Evolutionary conservation across 2,113 vertebrate species (phyloP).

Genomic region (Cyrtonyx montezumae): DNA sequence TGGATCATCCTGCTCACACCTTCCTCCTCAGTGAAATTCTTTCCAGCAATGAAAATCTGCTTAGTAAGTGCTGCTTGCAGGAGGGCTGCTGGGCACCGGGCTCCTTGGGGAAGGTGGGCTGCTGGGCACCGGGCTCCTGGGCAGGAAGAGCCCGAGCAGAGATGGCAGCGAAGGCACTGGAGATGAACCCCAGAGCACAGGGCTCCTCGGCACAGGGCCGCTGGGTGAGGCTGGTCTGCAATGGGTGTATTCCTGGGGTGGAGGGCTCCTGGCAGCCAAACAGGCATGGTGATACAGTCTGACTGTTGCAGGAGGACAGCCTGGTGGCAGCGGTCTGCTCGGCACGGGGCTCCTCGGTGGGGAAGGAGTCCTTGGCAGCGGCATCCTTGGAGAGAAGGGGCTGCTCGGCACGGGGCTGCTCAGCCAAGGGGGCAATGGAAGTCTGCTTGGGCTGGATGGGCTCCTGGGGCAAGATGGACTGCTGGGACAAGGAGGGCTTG

Average conservation of each 20-base stretch:
- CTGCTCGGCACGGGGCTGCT: constrained; percentile 35
- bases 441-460: neutral
- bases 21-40: neutral
- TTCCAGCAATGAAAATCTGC: neutral
- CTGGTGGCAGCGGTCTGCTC: neutral
- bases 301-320: constrained; percentile 6
- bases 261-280: neutral
- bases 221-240: neutral
- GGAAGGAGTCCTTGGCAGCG: neutral
- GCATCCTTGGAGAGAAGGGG: neutral
- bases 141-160: neutral
- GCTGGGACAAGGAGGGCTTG: neutral
- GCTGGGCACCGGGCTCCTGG: neutral
- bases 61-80: neutral
- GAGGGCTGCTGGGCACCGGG: neutral
- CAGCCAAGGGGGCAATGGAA: constrained; percentile 49
- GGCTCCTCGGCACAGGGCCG: constrained; percentile 8
- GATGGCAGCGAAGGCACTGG: neutral
- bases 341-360: neutral
- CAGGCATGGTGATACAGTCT: neutral
- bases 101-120: neutral
- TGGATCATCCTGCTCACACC: neutral
- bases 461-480: neutral
- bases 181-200: neutral
- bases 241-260: neutral